A percentile compares a stretch with the other conserved stretches of the same genome.
Conservation (phyloP, 2,888 invertebrate genomes). For the Clunio marinus region DNA sequence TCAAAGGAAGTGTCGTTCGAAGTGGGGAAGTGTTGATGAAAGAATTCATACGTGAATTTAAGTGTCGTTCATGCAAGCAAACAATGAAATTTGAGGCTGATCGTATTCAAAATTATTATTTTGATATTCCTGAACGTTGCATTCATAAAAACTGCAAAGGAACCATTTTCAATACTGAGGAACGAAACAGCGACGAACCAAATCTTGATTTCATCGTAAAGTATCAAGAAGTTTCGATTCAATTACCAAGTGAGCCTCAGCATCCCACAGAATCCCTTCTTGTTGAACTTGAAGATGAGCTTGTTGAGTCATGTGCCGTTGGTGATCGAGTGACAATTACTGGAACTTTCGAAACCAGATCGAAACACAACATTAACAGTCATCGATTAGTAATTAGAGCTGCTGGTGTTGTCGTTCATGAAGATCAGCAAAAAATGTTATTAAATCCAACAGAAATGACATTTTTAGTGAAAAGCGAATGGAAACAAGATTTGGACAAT, state of each 20-base stretch:
- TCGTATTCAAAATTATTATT: constrained; percentile 56
- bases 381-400: neutral
- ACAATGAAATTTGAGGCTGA: constrained; percentile 62
- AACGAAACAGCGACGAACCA: neutral
- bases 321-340: constrained; percentile 83
- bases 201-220: constrained; percentile 57
- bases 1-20: neutral
- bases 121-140: neutral
- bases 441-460: neutral
- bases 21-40: constrained; percentile 57
- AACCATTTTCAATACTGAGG: neutral
- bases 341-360: constrained; percentile 70
- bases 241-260: constrained; percentile 56
- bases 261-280: constrained; percentile 64
- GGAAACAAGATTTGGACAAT: constrained; percentile 42
- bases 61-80: constrained; percentile 73
- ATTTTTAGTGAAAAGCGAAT: neutral
- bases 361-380: constrained; percentile 60
- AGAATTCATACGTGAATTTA: constrained; percentile 68
- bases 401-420: neutral
- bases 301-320: constrained; percentile 81
- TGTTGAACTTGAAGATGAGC: constrained; percentile 76
- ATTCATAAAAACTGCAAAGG: neutral
- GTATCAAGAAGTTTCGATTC: constrained; percentile 82
- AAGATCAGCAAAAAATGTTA: neutral